Evolutionary conservation across 2,797 vertebrate species (phyloP).

Genomic region (Chelon auratus): DNA sequence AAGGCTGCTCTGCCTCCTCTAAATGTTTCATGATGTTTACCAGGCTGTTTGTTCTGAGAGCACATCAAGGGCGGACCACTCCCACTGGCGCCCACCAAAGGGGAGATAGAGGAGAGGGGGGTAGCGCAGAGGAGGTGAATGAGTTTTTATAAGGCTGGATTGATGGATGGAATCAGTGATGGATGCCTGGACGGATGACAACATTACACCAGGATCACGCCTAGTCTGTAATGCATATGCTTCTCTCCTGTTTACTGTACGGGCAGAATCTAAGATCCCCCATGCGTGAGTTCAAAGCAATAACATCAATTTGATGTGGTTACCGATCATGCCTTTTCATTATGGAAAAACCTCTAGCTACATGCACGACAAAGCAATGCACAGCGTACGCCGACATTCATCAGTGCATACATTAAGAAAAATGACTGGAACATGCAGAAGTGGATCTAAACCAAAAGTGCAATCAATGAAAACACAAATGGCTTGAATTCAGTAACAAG

Average conservation of each 20-base stretch:
- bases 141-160: slow-evolving; percentile 23
- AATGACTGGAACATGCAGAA: slow-evolving; percentile 12
- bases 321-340: slow-evolving; percentile 49
- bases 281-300: slow-evolving; percentile 13
- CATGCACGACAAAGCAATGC: slow-evolving; percentile 14
- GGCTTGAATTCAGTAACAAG: slow-evolving; percentile 19
- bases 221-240: slow-evolving; percentile 26
- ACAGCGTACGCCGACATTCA: slow-evolving; percentile 15
- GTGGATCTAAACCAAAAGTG: slow-evolving; percentile 7
- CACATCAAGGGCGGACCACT: slow-evolving; percentile 82
- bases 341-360: slow-evolving; percentile 21
- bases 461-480: slow-evolving; percentile 20
- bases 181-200: slow-evolving; percentile 37
- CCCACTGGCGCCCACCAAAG: slow-evolving; percentile 68
- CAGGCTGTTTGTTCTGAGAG: slow-evolving; percentile 84
- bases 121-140: slow-evolving; percentile 18
- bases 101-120: not conserved
- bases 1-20: slow-evolving; percentile 82
- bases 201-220: slow-evolving; percentile 22
- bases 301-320: slow-evolving; percentile 14
- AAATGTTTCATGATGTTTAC: slow-evolving; percentile 90
- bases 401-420: slow-evolving; percentile 15
- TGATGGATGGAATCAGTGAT: slow-evolving; percentile 45
- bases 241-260: not conserved
- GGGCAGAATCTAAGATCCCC: slow-evolving; percentile 1